These are phyloP conservation scores for Orientallactaga sibirica DNA, from an alignment of 2,797 vertebrate genomes.

Conservation along the genomic window DNA sequence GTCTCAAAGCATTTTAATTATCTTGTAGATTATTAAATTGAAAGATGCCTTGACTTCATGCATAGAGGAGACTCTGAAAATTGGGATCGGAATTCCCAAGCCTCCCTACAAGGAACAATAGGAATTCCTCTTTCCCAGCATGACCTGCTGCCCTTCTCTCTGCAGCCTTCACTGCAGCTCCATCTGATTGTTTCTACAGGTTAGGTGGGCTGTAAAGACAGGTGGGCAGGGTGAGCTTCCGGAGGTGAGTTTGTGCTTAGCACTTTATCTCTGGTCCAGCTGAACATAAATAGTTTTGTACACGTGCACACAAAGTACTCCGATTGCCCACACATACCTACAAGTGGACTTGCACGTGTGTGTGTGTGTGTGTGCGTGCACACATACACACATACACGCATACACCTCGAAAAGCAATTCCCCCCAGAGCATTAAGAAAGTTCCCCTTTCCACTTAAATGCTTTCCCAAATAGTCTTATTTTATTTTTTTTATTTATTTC, in stretches of 20 bases:
- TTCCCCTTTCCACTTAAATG: conserved; percentile 89
- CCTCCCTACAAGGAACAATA: neutral
- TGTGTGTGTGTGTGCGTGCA: neutral
- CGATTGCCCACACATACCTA: neutral
- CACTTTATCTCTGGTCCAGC: conserved; percentile 28
- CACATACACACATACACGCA: rapidly evolving
- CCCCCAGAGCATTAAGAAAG: conserved; percentile 84
- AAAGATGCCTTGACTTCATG: neutral
- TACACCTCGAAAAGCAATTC: conserved; percentile 84
- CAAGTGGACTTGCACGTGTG: conserved; percentile 56
- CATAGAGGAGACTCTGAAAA: neutral
- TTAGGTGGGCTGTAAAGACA: neutral
- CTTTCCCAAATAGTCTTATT: conserved; percentile 89
- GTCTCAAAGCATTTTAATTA: conserved; percentile 9
- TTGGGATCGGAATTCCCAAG: neutral
- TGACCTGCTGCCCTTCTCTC: neutral
- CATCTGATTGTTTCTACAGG: neutral
- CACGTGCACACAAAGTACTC: conserved; percentile 38
- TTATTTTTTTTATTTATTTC: conserved; percentile 92
- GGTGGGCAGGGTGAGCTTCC: neutral
- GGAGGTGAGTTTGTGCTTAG: conserved; percentile 36
- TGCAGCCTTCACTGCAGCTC: neutral
- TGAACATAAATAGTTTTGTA: conserved; percentile 66
- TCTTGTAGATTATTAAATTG: conserved; percentile 25
- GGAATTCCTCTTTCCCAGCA: neutral